A percentile compares a stretch with the other conserved stretches of the same genome.
phyloP scores from a whole-genome alignment of 2,113 vertebrate genomes.

The Furnarius figulus region DNA sequence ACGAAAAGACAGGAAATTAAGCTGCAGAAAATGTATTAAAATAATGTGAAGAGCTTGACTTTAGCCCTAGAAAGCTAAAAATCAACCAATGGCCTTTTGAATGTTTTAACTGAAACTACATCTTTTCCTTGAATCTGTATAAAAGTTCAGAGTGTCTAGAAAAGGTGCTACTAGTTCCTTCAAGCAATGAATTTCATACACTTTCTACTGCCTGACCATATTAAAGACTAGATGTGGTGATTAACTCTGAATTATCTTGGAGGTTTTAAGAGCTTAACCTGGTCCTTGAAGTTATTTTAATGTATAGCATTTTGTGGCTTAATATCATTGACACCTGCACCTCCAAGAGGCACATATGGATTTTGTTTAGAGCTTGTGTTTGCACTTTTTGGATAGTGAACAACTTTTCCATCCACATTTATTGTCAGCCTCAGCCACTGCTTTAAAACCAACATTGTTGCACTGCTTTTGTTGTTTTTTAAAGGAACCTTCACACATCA shows the following conservation, averaged over 20 bases:
- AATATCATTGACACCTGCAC: slow-evolving; percentile 64
- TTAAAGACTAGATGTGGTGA: slow-evolving; percentile 16
- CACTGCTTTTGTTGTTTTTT: neutral
- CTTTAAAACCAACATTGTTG: neutral
- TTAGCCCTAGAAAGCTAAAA: slow-evolving; percentile 4
- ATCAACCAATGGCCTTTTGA: neutral
- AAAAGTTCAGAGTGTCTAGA: neutral
- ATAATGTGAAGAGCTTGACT: slow-evolving; percentile 21
- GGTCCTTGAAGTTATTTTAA: slow-evolving; percentile 59
- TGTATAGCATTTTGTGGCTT: slow-evolving; percentile 36
- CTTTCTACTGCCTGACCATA: neutral
- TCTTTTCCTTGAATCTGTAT: slow-evolving; percentile 6
- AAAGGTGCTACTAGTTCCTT: slow-evolving; percentile 38
- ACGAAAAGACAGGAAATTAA: slow-evolving; percentile 70
- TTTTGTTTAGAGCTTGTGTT: slow-evolving; percentile 48
- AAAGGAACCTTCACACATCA: neutral
- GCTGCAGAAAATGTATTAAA: slow-evolving; percentile 50
- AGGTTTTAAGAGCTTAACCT: slow-evolving; percentile 46
- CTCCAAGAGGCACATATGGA: slow-evolving; percentile 46
- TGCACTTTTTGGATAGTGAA: slow-evolving; percentile 38
- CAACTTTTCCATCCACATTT: slow-evolving; percentile 23
- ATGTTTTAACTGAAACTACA: neutral
- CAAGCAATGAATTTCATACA: slow-evolving; percentile 33
- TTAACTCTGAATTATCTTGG: slow-evolving; percentile 38
- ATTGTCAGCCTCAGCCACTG: neutral